Evolutionary conservation across 2,797 vertebrate species (phyloP), one percentile per base, ranked within the genome.

Genomic region (Enteromius afrohamiltoni): DNA sequence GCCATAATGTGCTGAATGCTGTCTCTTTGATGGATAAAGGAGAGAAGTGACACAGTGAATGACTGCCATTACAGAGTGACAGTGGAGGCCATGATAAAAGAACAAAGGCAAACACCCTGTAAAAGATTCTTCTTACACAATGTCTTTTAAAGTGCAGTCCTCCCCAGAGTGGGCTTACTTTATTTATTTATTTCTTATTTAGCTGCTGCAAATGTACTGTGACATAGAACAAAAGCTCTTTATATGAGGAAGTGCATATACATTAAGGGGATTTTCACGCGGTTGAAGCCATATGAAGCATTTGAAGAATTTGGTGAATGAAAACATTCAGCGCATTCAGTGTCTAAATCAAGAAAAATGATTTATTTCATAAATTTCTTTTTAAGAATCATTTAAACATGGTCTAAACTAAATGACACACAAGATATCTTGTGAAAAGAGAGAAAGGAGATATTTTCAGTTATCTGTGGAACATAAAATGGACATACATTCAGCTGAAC

Each of bases 111-210:
- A 77, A 82, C 58, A 65, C 80, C 58, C 45, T 65, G 69, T 74
- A 65, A 74, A 82, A 37, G 45, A 85, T 74, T 74, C 31, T 51
- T 74, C 86, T 82, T 85, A 77, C 85, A 49, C 2, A 3, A 16
- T 74, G 16, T 62, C 69, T 34, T 74, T 74, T 29, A 74, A 64
- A 82, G 29, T 11, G 3, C 29, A 14, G 40, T 23, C 58, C 16
- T 26, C 64, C 16, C 49, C n/a, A 55, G 21, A 79, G 14, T 40
- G 31, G 14, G 10, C 6, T 23, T 23, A 2, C 21, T 80, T 80
- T n/a, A 10, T 23, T 34, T 19, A 51, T 65, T 40, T 60, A 58
- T 34, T 55, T 58, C 55, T 21, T 14, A 29, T 29, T 42, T 58
- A n/a, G n/a, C 16, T 69, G 31, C 16, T 55, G 4, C 16, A 42